Conservation (phyloP, 2,888 invertebrate species). For the Mechanitis messenoides region DNA sequence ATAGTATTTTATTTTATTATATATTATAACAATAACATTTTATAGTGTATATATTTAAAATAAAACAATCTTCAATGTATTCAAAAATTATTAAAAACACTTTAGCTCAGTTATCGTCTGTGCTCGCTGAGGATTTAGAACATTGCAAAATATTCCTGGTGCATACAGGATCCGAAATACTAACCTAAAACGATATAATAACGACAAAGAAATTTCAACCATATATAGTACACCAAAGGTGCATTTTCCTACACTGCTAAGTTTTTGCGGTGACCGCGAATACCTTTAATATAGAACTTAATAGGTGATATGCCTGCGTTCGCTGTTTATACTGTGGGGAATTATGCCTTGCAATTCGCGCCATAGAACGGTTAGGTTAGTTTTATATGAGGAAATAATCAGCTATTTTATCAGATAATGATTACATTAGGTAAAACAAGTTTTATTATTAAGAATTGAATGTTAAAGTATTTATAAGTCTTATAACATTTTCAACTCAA, state of each 20-base stretch:
- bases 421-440: no score
- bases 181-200: neutral
- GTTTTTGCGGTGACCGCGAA: slow-evolving; percentile 19
- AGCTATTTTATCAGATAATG: no score
- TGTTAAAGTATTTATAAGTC: no score
- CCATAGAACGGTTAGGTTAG: no score
- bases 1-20: no score
- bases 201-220: slow-evolving; percentile 4
- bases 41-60: neutral
- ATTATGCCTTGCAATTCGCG: no score
- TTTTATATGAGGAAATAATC: no score
- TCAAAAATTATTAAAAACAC: slow-evolving; percentile 35
- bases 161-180: slow-evolving; percentile 18
- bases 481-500: no score
- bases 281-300: slow-evolving; percentile 29
- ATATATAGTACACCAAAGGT: neutral
- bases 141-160: slow-evolving; percentile 36
- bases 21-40: no score
- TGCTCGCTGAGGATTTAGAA: slow-evolving; percentile 29
- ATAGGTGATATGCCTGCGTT: slow-evolving; percentile 30
- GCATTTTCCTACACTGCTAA: slow-evolving; percentile 3
- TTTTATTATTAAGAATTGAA: no score
- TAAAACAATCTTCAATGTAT: slow-evolving; percentile 23
- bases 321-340: no score
- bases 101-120: slow-evolving; percentile 28